Evolutionary conservation across 2,113 vertebrate genomes (phyloP), one percentile per base, ranked within the genome.

Genomic region (Menidia beryllina): DNA sequence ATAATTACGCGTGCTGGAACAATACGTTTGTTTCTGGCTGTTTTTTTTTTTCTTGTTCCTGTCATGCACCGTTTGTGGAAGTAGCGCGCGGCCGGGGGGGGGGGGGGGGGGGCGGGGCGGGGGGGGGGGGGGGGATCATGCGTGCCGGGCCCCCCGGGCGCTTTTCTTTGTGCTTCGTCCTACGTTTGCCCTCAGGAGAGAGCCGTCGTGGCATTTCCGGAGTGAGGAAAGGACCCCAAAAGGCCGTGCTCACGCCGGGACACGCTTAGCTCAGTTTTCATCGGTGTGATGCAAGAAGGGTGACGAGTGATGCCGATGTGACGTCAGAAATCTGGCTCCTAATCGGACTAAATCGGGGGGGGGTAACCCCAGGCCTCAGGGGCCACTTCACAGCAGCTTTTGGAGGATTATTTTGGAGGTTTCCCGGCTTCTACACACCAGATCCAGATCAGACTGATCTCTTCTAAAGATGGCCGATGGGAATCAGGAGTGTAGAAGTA

Each of bases 1-100:
- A 88, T 88, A 88, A 82, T 77, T 88, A 88, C 84, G 81, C 92
- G 93, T 94, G 92, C 93, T 93, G 91, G 92, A 91, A 93, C 91
- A 86, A 90, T 66, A 91, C 66, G 79, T 74, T 65, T 79, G 81
- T 90, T 83, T n/a, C n/a, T n/a, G n/a, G n/a, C 56, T 1, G 66
- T 85, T 81, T 83, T 8, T 34, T 6, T 78, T 64, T 83, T 79
- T 57, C 76, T 82, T 80, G 77, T 81, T 92, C 84, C 91, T 68
- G 80, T 92, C 93, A 94, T 94, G 94, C 94, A 93, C 91, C 88
- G 45, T 74, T 79, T 84, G 72, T 83, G 91, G 78, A 92, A 92
- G 81, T 91, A 87, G n/a, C n/a, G n/a, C 84, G 82, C 82, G 77
- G 75, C 65, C 53, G 52, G 64, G 71, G 78, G 47, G 45, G 62